Evolutionary conservation across 2,797 vertebrate genomes (phyloP).

Genomic region (Cossypha dichroa): DNA sequence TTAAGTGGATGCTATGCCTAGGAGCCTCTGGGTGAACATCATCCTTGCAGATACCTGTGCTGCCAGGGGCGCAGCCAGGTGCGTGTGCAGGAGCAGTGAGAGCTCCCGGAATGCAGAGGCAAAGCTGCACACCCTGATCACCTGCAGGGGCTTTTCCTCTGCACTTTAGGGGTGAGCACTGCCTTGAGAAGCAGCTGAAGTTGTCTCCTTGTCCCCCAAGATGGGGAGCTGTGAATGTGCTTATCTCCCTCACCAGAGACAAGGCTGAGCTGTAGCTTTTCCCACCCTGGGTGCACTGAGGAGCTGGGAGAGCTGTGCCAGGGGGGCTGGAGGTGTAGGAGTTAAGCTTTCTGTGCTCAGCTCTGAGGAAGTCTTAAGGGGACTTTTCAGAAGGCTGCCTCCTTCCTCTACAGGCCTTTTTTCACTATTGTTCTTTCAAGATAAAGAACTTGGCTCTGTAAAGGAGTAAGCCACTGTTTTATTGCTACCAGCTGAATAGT

Average conservation of each 20-base stretch:
- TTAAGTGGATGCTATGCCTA: conserved; percentile 35
- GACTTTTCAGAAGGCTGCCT: conserved; percentile 45
- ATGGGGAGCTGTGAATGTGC: not conserved
- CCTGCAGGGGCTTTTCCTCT: not conserved
- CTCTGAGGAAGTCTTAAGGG: conserved; percentile 17
- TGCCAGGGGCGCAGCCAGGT: not conserved
- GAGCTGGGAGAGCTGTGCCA: accelerated
- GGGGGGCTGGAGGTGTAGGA: not conserved
- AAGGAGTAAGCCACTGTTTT: conserved; percentile 46
- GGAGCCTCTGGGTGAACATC: conserved; percentile 47
- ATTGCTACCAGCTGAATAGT: conserved; percentile 59
- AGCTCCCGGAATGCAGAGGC: not conserved
- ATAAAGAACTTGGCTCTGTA: conserved; percentile 52
- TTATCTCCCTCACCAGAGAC: not conserved
- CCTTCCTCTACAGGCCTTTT: conserved; percentile 39
- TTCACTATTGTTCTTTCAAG: conserved; percentile 51
- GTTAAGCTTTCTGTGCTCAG: conserved; percentile 1
- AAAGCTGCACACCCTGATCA: accelerated
- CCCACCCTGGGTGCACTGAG: not conserved
- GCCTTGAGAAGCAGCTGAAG: not conserved
- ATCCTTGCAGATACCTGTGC: not conserved
- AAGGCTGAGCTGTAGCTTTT: not conserved
- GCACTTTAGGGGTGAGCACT: not conserved
- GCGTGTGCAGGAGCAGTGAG: not conserved
- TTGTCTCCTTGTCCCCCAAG: not conserved